phyloP scores from a whole-genome alignment of 2,888 invertebrate species.

The Ptychoptera albimana region DNA sequence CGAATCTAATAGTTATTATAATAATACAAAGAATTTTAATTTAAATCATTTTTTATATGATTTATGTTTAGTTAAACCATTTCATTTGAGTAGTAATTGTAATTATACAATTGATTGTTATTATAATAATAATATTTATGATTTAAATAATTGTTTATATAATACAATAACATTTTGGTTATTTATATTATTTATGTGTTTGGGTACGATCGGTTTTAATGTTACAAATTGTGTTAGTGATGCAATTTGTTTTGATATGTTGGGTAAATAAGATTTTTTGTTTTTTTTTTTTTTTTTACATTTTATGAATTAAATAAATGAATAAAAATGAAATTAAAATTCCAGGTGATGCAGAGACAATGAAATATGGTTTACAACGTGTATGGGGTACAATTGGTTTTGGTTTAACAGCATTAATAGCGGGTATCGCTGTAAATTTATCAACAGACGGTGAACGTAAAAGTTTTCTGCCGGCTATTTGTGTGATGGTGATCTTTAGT shows the following conservation, averaged over 20 bases:
- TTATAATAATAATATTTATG: too few species aligned
- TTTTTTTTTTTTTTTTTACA: background rate
- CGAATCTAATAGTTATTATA: too few species aligned
- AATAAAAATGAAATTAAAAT: slow-evolving; percentile 20
- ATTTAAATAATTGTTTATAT: slow-evolving; percentile 32
- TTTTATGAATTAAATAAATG: background rate
- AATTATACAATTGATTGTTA: too few species aligned
- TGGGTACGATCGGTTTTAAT: slow-evolving; percentile 66
- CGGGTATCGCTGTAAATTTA: slow-evolving; percentile 52
- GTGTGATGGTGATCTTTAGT: slow-evolving; percentile 47
- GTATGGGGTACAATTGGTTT: slow-evolving; percentile 75
- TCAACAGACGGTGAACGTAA: slow-evolving; percentile 41
- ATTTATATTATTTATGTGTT: slow-evolving; percentile 51
- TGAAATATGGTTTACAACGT: slow-evolving; percentile 59
- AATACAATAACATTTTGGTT: slow-evolving; percentile 50
- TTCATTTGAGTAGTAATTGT: too few species aligned
- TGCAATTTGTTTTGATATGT: slow-evolving; percentile 76
- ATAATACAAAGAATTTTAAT: too few species aligned
- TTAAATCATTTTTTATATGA: too few species aligned
- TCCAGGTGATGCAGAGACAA: slow-evolving; percentile 44
- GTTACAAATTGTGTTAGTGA: slow-evolving; percentile 78
- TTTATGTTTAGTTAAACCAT: too few species aligned
- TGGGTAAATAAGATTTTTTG: slow-evolving; percentile 40
- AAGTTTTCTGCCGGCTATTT: slow-evolving; percentile 53
- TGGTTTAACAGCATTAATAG: slow-evolving; percentile 52